phyloP scores from a whole-genome alignment of 2,888 invertebrate genomes.

The Lithophane ornitopus region DNA sequence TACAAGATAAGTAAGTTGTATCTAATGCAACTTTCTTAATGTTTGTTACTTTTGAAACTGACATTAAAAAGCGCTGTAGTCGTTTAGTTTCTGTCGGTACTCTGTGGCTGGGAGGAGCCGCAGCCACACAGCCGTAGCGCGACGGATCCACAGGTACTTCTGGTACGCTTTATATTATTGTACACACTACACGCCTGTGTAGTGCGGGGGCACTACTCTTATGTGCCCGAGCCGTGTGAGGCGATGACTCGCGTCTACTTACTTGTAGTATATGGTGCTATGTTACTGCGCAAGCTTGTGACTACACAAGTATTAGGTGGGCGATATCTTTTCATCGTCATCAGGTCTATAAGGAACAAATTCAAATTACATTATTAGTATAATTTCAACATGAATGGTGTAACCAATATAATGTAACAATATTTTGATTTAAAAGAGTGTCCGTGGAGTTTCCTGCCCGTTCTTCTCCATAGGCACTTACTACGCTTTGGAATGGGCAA shows the following conservation, averaged over 20 bases:
- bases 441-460: too few species aligned
- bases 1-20: not conserved
- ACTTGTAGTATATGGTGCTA: not conserved
- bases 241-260: not conserved
- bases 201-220: not conserved
- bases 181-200: not conserved
- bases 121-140: constrained; percentile 2
- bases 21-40: not conserved
- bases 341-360: not conserved
- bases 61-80: not conserved
- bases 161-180: not conserved
- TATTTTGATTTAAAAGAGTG: too few species aligned
- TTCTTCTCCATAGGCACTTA: too few species aligned
- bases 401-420: too few species aligned
- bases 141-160: not conserved
- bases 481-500: too few species aligned
- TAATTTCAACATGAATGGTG: too few species aligned
- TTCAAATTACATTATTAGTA: too few species aligned
- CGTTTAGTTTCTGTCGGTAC: constrained; percentile 62
- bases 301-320: not conserved
- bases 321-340: not conserved
- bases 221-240: not conserved
- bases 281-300: not conserved
- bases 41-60: not conserved
- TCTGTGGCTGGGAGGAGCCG: constrained; percentile 40